A percentile compares a stretch with the other conserved stretches of the same genome.
These are phyloP conservation scores for Haemorhous mexicanus DNA, from an alignment of 2,113 vertebrate genomes.

Conservation along the genomic window DNA sequence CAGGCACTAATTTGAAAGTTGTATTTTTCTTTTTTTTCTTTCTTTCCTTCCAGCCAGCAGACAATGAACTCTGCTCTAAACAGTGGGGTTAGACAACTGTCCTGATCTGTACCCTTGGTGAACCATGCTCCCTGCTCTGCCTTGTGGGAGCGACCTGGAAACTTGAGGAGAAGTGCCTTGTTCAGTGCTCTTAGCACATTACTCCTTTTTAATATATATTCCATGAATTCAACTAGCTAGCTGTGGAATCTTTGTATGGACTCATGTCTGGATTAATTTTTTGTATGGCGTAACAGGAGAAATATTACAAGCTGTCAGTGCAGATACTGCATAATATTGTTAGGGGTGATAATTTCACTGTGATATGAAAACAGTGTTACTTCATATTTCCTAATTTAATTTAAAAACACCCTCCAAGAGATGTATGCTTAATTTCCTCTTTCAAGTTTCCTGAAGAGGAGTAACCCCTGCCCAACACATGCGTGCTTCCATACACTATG, in stretches of 20 bases:
- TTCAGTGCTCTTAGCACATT: rapidly evolving
- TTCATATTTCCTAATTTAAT: not conserved
- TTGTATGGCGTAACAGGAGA: not conserved
- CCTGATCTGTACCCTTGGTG: rapidly evolving
- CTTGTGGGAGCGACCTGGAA: rapidly evolving
- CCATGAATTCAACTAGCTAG: not conserved
- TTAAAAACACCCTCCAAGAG: not conserved
- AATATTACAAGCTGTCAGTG: not conserved
- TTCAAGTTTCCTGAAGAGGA: not conserved
- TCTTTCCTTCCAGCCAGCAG: not conserved
- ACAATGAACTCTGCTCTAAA: not conserved
- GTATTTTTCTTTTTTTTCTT: not conserved
- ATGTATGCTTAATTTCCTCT: not conserved
- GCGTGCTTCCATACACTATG: rapidly evolving
- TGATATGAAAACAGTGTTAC: not conserved
- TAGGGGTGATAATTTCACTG: not conserved
- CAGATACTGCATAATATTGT: not conserved
- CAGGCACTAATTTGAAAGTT: slow-evolving; percentile 67
- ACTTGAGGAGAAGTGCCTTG: not conserved
- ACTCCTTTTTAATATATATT: not conserved
- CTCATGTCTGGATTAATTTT: rapidly evolving
- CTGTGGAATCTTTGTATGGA: not conserved
- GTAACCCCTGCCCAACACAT: rapidly evolving
- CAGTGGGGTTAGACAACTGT: not conserved
- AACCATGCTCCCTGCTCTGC: not conserved